Base-by-base conservation (phyloP, 2,797 vertebrate genomes). In the Manis javanica region DNA sequence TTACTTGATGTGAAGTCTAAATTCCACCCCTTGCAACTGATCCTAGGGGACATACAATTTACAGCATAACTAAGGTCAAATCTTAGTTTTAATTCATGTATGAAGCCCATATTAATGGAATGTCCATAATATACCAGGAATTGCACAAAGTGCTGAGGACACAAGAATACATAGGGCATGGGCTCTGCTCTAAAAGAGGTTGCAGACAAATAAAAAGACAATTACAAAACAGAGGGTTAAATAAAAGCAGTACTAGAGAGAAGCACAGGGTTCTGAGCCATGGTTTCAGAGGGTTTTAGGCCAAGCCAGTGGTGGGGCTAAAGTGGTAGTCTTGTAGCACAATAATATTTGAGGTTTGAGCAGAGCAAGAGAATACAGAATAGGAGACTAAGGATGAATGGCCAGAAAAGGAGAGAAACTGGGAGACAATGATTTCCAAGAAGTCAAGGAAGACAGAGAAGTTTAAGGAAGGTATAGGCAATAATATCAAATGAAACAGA, bases 371-470 rank as follows among this genome's bases (percentile, higher is more conserved):
- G 11, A 23, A n/a, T 81, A 46, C 37, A 19, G 5, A 95, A 46
- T 87, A 39, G 46, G 46, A 46, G 46, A 46, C 46, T 46, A 46
- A 46, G 46, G 46, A 46, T 46, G 46, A 46, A 46, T 46, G 46
- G 46, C 46, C 46, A 46, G 46, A 46, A 46, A 46, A 46, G 46
- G 46, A 46, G 46, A 46, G 46, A 46, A 46, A 46, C 9, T 46
- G 46, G 24, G 68, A 42, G 39, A 83, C n/a, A 53, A 68, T 24
- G 23, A 51, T 77, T 91, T 81, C 19, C 71, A 68, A 64, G 16
- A 95, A 94, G 34, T 91, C 66, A 46, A 87, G 37, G 21, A 72
- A n/a, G 57, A 84, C 55, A 92, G n/a, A 79, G 46, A 78, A 26
- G 8, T 90, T 92, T 91, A 77, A 78, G 34, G n/a, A 94, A 26